phyloP scores from a whole-genome alignment of 2,888 invertebrate genomes.

The Epinotia demarniana region DNA sequence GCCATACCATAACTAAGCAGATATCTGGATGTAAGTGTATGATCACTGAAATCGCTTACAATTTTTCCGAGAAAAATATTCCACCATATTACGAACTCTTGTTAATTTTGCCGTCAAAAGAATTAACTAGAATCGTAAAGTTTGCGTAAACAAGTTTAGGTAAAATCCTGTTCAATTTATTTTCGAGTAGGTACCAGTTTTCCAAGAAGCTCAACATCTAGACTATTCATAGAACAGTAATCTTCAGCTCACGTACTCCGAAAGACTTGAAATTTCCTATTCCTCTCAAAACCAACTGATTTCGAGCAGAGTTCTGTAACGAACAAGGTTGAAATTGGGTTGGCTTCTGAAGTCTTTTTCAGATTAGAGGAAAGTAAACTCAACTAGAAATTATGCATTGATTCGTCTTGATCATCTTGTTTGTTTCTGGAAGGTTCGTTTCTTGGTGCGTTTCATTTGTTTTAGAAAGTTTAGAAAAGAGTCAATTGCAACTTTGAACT shows the following conservation, averaged over 20 bases:
- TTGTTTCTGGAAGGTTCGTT: conserved; percentile 33
- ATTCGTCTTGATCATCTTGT: conserved; percentile 40
- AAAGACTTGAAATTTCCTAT: conserved; percentile 26
- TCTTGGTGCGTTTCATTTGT: conserved; percentile 10
- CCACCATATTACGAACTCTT: neutral
- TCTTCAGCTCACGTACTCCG: conserved; percentile 26
- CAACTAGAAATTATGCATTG: conserved; percentile 38
- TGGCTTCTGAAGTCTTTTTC: neutral
- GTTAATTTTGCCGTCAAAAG: conserved; percentile 4
- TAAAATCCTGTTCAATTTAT: conserved; percentile 15
- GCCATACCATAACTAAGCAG: too few relatives aligned
- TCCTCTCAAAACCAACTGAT: neutral
- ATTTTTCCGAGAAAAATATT: neutral
- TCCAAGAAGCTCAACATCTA: conserved; percentile 9
- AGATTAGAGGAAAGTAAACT: conserved; percentile 37
- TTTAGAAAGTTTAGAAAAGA: neutral
- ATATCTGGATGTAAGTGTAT: neutral
- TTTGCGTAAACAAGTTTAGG: neutral
- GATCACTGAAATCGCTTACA: neutral
- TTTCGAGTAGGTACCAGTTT: conserved; percentile 26
- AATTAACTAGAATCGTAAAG: neutral
- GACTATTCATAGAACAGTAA: conserved; percentile 31
- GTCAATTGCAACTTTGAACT: neutral
- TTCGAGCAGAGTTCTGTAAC: neutral
- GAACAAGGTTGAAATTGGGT: neutral